These are phyloP conservation scores for Spodoptera littoralis DNA, from an alignment of 2,888 invertebrate species.

Conservation along the genomic window DNA sequence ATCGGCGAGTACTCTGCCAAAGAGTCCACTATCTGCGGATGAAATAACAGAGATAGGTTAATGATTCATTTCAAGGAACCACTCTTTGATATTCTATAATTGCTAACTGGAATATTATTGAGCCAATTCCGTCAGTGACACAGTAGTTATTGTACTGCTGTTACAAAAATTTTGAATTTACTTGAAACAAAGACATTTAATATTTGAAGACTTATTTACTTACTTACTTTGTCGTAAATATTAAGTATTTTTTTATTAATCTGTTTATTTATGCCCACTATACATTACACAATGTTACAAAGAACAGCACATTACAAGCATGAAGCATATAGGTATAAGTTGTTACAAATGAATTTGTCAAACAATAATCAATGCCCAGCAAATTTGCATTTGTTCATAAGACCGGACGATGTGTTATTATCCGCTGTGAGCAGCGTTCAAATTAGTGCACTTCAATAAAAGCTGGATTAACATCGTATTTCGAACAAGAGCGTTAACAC, in stretches of 20 bases:
- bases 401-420: constrained; percentile 2
- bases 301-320: too few relatives aligned
- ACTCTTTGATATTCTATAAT: constrained; percentile 18
- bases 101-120: constrained; percentile 2
- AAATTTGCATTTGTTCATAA: not conserved
- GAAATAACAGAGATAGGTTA: constrained; percentile 35
- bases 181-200: too few relatives aligned
- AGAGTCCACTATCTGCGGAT: constrained; percentile 23
- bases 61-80: constrained; percentile 18
- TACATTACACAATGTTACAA: too few relatives aligned
- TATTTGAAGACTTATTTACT: too few relatives aligned
- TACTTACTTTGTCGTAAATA: too few relatives aligned
- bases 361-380: too few relatives aligned
- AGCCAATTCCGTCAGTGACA: constrained; percentile 7
- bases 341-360: too few relatives aligned
- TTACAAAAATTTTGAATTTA: not conserved
- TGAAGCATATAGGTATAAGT: too few relatives aligned
- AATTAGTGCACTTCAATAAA: constrained; percentile 27
- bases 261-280: too few relatives aligned
- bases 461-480: constrained; percentile 29
- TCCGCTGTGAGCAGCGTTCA: constrained; percentile 11
- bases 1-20: constrained; percentile 30
- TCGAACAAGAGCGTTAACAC: constrained; percentile 20
- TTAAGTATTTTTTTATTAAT: too few relatives aligned
- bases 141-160: constrained; percentile 13